Percentiles rank a stretch among this genome's conserved stretches.
These are phyloP conservation scores for Odontocolon sp. DNA, from an alignment of 2,888 invertebrate species.

Conservation along the genomic window DNA sequence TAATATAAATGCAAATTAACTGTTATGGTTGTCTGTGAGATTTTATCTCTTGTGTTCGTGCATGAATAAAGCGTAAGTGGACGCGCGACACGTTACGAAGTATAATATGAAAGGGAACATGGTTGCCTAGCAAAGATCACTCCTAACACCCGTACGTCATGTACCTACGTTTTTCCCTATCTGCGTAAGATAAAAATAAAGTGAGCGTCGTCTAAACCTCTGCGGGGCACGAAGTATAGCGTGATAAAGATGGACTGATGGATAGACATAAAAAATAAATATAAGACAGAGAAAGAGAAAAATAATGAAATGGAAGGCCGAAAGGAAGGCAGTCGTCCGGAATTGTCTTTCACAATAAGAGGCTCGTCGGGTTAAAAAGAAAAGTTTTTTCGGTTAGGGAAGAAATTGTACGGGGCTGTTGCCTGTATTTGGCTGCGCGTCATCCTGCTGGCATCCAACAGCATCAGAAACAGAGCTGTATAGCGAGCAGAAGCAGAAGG, in stretches of 20 bases:
- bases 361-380: conserved; percentile 76
- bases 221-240: too few species aligned
- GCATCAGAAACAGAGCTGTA: neutral
- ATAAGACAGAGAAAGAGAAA: conserved; percentile 35
- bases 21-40: conserved; percentile 56
- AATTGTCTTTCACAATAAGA: conserved; percentile 78
- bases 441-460: neutral
- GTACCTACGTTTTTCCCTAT: too few species aligned
- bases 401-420: conserved; percentile 73
- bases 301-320: conserved; percentile 18
- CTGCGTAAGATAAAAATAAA: too few species aligned
- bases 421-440: neutral
- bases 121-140: too few species aligned
- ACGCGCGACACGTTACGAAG: too few species aligned
- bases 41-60: conserved; percentile 41
- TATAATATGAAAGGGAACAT: too few species aligned
- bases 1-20: conserved; percentile 78
- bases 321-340: conserved; percentile 63
- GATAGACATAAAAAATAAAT: neutral
- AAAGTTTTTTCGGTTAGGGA: conserved; percentile 76
- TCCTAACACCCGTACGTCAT: too few species aligned
- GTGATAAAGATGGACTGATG: too few species aligned
- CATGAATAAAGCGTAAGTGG: conserved; percentile 2
- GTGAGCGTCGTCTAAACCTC: too few species aligned
- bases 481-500: neutral